These are phyloP conservation scores for Odontesthes bonariensis DNA, from an alignment of 2,113 vertebrate species.

Conservation along the genomic window DNA sequence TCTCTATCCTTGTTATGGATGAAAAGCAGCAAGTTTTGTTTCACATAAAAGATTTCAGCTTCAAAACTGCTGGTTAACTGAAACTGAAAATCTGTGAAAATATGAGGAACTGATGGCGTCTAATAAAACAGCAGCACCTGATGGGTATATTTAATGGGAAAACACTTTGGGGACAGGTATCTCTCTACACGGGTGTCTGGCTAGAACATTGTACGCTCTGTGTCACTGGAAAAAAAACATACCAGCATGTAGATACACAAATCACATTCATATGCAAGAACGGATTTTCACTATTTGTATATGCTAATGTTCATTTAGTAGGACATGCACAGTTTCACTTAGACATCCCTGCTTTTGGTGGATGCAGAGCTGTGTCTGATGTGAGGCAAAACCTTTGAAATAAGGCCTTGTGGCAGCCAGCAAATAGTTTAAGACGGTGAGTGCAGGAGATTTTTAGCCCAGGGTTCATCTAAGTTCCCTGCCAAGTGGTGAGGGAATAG, in stretches of 20 bases:
- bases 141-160: background rate
- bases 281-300: conserved; percentile 18
- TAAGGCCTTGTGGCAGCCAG: conserved; percentile 55
- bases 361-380: conserved; percentile 41
- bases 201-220: background rate
- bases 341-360: conserved; percentile 37
- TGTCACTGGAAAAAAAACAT: background rate
- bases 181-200: conserved; percentile 16
- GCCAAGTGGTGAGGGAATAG: conserved; percentile 65
- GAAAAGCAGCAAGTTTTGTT: conserved; percentile 11
- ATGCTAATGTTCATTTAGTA: background rate
- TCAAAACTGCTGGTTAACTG: background rate
- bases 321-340: conserved; percentile 14
- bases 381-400: conserved; percentile 44
- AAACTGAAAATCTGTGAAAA: background rate
- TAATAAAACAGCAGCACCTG: background rate
- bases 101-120: background rate
- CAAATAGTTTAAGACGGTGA: conserved; percentile 45
- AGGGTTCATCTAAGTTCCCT: conserved; percentile 65
- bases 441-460: conserved; percentile 50
- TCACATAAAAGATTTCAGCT: background rate
- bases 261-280: background rate
- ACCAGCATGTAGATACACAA: background rate
- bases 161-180: conserved; percentile 3
- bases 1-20: background rate